Base-by-base conservation (phyloP, 1,140 invertebrate genomes). In the Papilio xuthus region DNA sequence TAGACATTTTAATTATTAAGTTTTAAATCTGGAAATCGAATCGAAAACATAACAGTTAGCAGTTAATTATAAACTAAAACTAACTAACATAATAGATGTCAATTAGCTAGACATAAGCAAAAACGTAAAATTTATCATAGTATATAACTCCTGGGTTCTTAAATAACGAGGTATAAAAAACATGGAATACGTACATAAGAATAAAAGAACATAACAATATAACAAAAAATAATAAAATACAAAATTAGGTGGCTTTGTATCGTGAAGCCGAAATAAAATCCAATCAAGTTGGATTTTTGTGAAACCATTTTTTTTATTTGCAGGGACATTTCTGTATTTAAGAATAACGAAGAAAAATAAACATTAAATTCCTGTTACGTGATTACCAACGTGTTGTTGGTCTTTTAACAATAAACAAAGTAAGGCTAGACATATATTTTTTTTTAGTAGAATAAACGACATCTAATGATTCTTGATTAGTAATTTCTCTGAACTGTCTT, bases 221-320 rank as follows among this genome's bases (percentile, higher is more conserved):
- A 23, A 28, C 56, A 28, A 67, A 67, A 12, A 28, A 32, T 67
- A 67, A 67, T 67, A 67, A 67, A 67, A 28, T 32, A 60, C 56
- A 60, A 60, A 60, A 60, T 26, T 60, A 60, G 56, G 26, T 67
- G 26, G 23, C 60, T 67, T 67, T 67, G 60, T 67, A 67, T 18
- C 13, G 60, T 28, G 60, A 28, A 67, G 26, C 56, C 56, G 20
- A 60, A 60, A 60, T 60, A 60, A 60, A 60, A 60, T 60, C 60
- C 60, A 28, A 67, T 67, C 26, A 67, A 67, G 60, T 26, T 28
- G 60, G 60, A 67, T 67, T 67, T 67, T 26, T 67, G 60, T 67
- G 60, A 60, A 28, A 67, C 26, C 60, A 67, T 67, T 28, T 67
- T n/a, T 60, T 67, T 67, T 67, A 67, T 67, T 67, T 67, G 13